Percentiles rank a stretch among this genome's conserved stretches.
Evolutionary conservation across 2,888 invertebrate species (phyloP).

Genomic region (Oscheius sp.): DNA sequence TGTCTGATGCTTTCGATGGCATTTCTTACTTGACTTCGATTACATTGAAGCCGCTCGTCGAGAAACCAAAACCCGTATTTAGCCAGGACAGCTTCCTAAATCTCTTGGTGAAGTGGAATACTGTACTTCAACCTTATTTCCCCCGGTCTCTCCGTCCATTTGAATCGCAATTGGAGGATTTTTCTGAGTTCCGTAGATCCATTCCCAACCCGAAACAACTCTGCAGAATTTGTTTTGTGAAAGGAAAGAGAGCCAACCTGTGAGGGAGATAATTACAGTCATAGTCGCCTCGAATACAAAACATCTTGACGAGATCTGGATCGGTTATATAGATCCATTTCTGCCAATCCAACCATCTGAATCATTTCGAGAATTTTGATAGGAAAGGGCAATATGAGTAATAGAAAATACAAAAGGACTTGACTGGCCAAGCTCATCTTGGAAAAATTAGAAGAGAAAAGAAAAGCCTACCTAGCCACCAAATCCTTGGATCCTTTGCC

Average conservation of each 20-base stretch:
- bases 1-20: constrained; percentile 38
- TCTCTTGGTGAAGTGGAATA: not conserved
- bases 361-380: too few relatives aligned
- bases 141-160: constrained; percentile 61
- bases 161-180: constrained; percentile 54
- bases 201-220: constrained; percentile 57
- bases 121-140: constrained; percentile 40
- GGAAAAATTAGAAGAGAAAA: too few relatives aligned
- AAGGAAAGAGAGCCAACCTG: constrained; percentile 30
- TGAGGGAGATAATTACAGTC: constrained; percentile 53
- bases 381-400: too few relatives aligned
- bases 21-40: constrained; percentile 35
- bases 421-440: too few relatives aligned
- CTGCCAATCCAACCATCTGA: constrained; percentile 47
- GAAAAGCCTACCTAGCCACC: constrained; percentile 32
- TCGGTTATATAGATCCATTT: constrained; percentile 56
- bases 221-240: constrained; percentile 35
- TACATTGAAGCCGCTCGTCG: constrained; percentile 40
- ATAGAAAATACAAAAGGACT: too few relatives aligned
- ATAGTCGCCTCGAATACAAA: constrained; percentile 52
- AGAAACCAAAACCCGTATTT: constrained; percentile 59
- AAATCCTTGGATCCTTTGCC: constrained; percentile 33
- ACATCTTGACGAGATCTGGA: constrained; percentile 57
- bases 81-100: constrained; percentile 35
- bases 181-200: constrained; percentile 58